Percentiles rank a stretch among this genome's conserved stretches.
Conservation (phyloP, 2,888 invertebrate species). For the Polymixis lichenea region DNA sequence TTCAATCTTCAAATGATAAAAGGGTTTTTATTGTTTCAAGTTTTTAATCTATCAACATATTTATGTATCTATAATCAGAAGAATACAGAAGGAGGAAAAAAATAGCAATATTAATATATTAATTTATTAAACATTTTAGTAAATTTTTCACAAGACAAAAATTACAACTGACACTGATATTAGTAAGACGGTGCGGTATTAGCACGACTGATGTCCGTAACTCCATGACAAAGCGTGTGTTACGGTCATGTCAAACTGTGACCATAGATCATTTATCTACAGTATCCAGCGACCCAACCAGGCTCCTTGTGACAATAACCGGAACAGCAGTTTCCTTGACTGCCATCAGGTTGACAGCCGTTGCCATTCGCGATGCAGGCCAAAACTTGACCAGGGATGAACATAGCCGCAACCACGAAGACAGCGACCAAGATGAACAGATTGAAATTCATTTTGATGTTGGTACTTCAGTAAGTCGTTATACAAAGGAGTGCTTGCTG, state of each 20-base stretch:
- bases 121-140: not conserved
- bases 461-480: not conserved
- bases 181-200: not conserved
- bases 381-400: constrained; percentile 8
- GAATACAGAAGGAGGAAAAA: not conserved
- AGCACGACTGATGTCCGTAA: too few relatives aligned
- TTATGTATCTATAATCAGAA: not conserved
- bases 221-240: not conserved
- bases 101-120: not conserved
- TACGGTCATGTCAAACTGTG: not conserved
- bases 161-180: not conserved
- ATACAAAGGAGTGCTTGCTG: not conserved
- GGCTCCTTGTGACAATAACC: constrained; percentile 6
- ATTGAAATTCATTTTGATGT: constrained; percentile 5
- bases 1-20: not conserved
- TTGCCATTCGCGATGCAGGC: not conserved
- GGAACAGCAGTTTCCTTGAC: constrained; percentile 16
- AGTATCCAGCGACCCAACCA: constrained; percentile 7
- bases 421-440: constrained; percentile 11
- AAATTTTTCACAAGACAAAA: not conserved
- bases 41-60: not conserved
- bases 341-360: constrained; percentile 2
- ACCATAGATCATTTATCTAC: not conserved
- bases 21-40: not conserved
- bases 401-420: constrained; percentile 6